phyloP scores from a whole-genome alignment of 2,113 vertebrate genomes.

The Charadrius vociferus region DNA sequence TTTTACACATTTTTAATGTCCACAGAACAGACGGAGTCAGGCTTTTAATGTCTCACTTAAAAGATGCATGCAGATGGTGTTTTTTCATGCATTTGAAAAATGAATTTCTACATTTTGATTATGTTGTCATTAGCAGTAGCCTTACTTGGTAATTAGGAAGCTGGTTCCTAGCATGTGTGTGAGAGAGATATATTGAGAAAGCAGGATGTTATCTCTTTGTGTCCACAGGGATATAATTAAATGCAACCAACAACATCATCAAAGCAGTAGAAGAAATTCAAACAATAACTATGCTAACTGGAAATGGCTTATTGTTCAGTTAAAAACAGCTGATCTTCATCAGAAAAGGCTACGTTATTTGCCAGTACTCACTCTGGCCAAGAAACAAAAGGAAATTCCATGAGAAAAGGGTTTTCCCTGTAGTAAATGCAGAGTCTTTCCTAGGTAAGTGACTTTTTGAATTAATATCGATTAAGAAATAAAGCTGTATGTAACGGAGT shows the following conservation, averaged over 20 bases:
- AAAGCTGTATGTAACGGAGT: not conserved
- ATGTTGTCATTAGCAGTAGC: slow-evolving; percentile 68
- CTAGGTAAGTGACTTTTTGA: not conserved
- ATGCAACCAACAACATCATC: slow-evolving; percentile 40
- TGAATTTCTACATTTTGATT: slow-evolving; percentile 69
- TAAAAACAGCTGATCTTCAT: slow-evolving; percentile 24
- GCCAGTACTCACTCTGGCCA: not conserved
- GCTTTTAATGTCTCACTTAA: slow-evolving; percentile 66
- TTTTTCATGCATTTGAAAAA: slow-evolving; percentile 70
- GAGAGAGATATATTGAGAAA: slow-evolving; percentile 46
- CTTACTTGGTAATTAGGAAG: slow-evolving; percentile 62
- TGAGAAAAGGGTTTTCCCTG: not conserved
- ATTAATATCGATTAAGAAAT: not conserved
- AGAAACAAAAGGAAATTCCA: slow-evolving; percentile 6
- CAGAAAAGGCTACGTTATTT: not conserved
- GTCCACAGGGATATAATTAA: slow-evolving; percentile 64
- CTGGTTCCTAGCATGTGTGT: slow-evolving; percentile 36
- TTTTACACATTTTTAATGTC: slow-evolving; percentile 68
- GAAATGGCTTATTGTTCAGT: slow-evolving; percentile 44
- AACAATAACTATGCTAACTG: slow-evolving; percentile 39
- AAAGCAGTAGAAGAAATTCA: slow-evolving; percentile 52
- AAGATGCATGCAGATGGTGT: slow-evolving; percentile 68
- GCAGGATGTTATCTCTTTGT: slow-evolving; percentile 51
- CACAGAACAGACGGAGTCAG: slow-evolving; percentile 61
- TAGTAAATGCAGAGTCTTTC: not conserved